Evolutionary conservation across 1,140 invertebrate genomes (phyloP), one percentile per base, ranked within the genome.

Genomic region (Meloidogyne chitwoodi): DNA sequence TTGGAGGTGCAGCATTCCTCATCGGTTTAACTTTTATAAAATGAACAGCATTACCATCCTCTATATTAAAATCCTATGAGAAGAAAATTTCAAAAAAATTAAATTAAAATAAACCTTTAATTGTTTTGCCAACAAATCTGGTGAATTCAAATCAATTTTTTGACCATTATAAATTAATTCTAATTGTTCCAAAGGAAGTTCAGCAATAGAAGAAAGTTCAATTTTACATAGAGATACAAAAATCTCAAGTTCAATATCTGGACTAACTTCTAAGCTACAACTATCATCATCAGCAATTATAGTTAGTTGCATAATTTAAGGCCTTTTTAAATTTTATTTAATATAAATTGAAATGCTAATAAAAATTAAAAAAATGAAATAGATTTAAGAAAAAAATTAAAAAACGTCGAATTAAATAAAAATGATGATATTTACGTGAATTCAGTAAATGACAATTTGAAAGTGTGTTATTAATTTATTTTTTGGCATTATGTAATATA

Each of bases 201-300:
- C 29, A 24, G 76, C 19, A 61, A 77, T 75, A 16, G 38, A 67
- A 27, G 31, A 27, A 41, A 56, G 65, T 77, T 78, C 76, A 73
- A 77, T 56, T 78, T 77, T 72, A 64, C 77, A 78, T 1, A 78
- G 34, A 1, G 65, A 48, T 4, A 78, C 62, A 34, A 78, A 65
- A 11, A 34, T 80, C n/a, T 78, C 77, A 22, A 78, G 0, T 44
- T 78, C 77, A 63, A 78, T 70, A 22, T 78, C 77, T 6, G 14
- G n/a, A n/a, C 27, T 10, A 80, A 78, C 27, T 56, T 78, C 78
- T 29, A 80, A 41, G 11, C 22, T 56, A 22, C 78, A 34, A 27
- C 74, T 61, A 16, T 68, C 22, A 3, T 78, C 76, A 26, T 75
- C 75, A 38, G 29, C 62, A 27, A 77, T 68, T 29, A 77, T 68